These are phyloP conservation scores for Margarornis squamiger DNA, from an alignment of 2,797 vertebrate species.

Conservation along the genomic window DNA sequence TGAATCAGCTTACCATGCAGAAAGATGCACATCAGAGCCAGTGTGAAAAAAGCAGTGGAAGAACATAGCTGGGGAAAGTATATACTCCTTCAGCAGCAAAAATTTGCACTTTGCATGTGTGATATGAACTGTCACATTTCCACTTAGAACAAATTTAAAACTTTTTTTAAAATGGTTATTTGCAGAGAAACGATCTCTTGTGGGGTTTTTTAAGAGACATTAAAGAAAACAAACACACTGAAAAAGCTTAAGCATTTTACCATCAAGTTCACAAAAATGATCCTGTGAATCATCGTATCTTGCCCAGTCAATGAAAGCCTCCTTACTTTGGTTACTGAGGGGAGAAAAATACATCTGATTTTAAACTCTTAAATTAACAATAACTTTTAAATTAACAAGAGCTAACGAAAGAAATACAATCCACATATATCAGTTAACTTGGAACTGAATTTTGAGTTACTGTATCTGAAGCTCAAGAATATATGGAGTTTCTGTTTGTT, in stretches of 20 bases:
- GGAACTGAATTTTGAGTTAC: background rate
- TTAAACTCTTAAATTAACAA: constrained; percentile 11
- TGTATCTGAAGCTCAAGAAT: background rate
- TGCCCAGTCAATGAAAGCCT: constrained; percentile 96
- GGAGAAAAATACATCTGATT: constrained; percentile 9
- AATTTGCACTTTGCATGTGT: background rate
- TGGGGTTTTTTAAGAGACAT: background rate
- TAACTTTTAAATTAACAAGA: background rate
- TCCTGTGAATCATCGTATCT: constrained; percentile 96
- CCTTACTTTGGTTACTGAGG: constrained; percentile 90
- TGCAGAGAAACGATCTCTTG: background rate
- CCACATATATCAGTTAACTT: background rate
- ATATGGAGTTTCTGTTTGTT: background rate
- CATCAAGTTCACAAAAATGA: constrained; percentile 95
- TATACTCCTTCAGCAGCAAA: background rate
- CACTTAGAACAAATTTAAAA: background rate
- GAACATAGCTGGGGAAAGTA: background rate
- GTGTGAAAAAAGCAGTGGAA: background rate
- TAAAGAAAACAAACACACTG: background rate
- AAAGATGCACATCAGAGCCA: background rate
- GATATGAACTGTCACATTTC: background rate
- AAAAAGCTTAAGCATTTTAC: constrained; percentile 76
- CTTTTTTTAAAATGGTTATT: background rate
- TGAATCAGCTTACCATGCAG: background rate
- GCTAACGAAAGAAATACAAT: background rate